Conservation (phyloP, 2,113 vertebrate species). For the Girardinichthys multiradiatus region DNA sequence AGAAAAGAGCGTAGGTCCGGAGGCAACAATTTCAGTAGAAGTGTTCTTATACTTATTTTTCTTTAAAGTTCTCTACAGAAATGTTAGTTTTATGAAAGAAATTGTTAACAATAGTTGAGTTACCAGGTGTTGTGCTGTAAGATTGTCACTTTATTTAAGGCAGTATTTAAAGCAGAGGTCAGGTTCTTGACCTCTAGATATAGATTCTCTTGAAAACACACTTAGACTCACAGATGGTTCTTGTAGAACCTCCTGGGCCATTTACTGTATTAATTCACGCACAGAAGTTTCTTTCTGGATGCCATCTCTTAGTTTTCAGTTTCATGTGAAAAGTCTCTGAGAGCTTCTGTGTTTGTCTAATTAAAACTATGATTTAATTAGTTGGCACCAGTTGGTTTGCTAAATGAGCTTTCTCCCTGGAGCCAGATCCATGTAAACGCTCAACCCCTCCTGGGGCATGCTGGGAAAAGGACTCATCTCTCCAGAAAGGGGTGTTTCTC, state of each 20-base stretch:
- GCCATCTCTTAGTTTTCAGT: no score
- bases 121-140: no score
- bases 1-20: no score
- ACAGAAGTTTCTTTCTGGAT: not conserved
- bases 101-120: no score
- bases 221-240: no score
- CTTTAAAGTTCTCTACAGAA: not conserved
- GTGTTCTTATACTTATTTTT: not conserved
- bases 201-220: not conserved
- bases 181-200: no score
- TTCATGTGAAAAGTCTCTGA: not conserved
- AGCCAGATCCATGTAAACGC: constrained; percentile 30
- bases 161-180: no score
- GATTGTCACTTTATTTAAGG: no score
- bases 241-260: no score
- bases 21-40: no score
- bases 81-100: not conserved
- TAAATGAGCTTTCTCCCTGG: constrained; percentile 21
- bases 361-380: constrained; percentile 20
- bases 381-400: constrained; percentile 10
- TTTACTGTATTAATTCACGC: no score
- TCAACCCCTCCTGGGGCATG: constrained; percentile 22
- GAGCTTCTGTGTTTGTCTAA: constrained; percentile 1
- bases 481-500: no score
- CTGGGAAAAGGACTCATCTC: constrained; percentile 42